Percentiles rank a stretch among this genome's conserved stretches.
Evolutionary conservation across 2,888 invertebrate genomes (phyloP).

Genomic region (Polydrusus tereticollis): DNA sequence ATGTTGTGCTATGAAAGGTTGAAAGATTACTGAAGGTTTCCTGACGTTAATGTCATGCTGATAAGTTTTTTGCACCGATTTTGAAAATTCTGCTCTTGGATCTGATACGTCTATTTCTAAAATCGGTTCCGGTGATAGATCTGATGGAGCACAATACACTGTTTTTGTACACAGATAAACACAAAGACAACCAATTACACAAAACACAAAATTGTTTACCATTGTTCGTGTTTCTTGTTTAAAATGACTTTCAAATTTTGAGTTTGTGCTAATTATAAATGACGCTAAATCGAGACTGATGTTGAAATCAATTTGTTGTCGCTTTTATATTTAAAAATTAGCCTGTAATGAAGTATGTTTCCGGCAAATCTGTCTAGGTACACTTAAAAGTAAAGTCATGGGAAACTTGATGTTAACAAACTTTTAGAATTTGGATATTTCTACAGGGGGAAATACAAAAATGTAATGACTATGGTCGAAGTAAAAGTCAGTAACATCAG

Average conservation of each 20-base stretch:
- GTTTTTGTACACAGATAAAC: not conserved
- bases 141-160: not conserved
- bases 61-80: constrained; percentile 38
- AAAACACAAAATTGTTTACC: not conserved
- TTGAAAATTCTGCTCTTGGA: constrained; percentile 25
- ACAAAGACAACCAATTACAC: not conserved
- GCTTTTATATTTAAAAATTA: constrained; percentile 13
- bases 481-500: too few relatives aligned
- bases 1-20: not conserved
- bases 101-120: constrained; percentile 1
- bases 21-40: constrained; percentile 4
- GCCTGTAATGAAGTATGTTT: not conserved
- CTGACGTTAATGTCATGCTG: constrained; percentile 33
- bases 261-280: not conserved
- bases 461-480: too few relatives aligned
- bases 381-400: not conserved
- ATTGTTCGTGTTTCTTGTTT: not conserved
- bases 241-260: not conserved
- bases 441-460: not conserved
- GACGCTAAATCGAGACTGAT: not conserved
- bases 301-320: not conserved
- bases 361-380: not conserved
- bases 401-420: not conserved
- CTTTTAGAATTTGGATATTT: not conserved
- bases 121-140: not conserved